Conservation (phyloP, 2,888 invertebrate species). For the Steinernema carpocapsae region DNA sequence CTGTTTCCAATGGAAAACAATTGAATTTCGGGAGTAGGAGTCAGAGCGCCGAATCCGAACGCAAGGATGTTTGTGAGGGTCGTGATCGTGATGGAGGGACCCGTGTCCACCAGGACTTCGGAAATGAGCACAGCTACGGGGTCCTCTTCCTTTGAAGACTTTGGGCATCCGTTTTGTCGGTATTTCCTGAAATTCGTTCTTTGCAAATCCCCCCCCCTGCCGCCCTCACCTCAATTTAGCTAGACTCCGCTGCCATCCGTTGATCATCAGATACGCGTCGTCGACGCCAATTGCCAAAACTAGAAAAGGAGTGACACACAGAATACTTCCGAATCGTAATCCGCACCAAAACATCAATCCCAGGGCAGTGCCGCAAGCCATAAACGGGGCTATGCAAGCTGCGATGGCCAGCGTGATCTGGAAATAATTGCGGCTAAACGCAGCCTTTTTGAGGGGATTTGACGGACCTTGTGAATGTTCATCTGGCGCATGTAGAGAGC, state of each 20-base stretch:
- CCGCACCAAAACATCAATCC: slow-evolving; percentile 62
- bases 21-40: slow-evolving; percentile 67
- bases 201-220: neutral
- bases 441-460: neutral
- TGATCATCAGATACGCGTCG: slow-evolving; percentile 66
- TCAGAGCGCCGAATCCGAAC: slow-evolving; percentile 60
- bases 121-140: slow-evolving; percentile 35
- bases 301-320: slow-evolving; percentile 65
- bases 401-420: slow-evolving; percentile 61
- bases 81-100: slow-evolving; percentile 64
- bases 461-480: slow-evolving; percentile 54
- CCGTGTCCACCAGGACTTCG: slow-evolving; percentile 52
- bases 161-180: slow-evolving; percentile 9
- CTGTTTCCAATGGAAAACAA: slow-evolving; percentile 67
- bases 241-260: slow-evolving; percentile 64
- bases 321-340: slow-evolving; percentile 66
- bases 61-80: slow-evolving; percentile 64
- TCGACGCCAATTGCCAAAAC: slow-evolving; percentile 67
- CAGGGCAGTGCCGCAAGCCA: slow-evolving; percentile 64
- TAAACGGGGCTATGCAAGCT: slow-evolving; percentile 65
- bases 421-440: slow-evolving; percentile 16
- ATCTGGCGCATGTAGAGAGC: slow-evolving; percentile 59
- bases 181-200: neutral
- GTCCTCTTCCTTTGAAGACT: slow-evolving; percentile 35
- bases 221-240: slow-evolving; percentile 42